phyloP scores from a whole-genome alignment of 1,140 invertebrate genomes.

The Glomeris maerens region DNA sequence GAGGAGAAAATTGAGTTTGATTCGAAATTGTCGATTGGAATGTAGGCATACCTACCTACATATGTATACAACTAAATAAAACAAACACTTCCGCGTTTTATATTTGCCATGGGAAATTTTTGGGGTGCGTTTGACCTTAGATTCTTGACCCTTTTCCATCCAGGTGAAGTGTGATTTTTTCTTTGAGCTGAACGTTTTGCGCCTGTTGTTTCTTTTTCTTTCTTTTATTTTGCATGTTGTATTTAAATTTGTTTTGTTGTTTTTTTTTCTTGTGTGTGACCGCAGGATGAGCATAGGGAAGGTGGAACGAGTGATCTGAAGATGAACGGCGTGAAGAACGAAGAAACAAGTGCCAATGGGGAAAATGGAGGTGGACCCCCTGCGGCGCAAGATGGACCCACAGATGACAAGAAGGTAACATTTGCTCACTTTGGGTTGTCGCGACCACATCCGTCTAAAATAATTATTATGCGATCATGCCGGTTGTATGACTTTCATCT shows the following conservation, averaged over 20 bases:
- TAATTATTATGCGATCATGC: neutral
- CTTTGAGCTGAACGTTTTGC: too few species aligned
- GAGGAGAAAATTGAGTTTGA: too few species aligned
- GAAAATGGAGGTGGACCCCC: constrained; percentile 5
- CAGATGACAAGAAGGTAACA: constrained; percentile 10
- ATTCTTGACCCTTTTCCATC: too few species aligned
- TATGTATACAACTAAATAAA: too few species aligned
- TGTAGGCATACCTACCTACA: too few species aligned
- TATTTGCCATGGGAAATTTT: too few species aligned
- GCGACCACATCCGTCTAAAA: neutral
- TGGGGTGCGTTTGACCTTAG: too few species aligned
- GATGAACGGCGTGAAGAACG: constrained; percentile 10
- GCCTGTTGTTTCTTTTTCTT: neutral
- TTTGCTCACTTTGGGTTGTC: neutral
- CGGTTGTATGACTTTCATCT: neutral
- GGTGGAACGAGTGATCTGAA: neutral
- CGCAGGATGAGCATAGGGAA: constrained; percentile 10
- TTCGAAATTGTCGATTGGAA: too few species aligned
- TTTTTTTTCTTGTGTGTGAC: neutral
- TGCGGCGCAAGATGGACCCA: neutral
- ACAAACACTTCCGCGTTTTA: too few species aligned
- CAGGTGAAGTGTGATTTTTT: too few species aligned
- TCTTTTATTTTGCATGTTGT: neutral
- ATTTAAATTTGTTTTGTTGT: constrained; percentile 8
- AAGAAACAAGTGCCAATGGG: neutral